Evolutionary conservation across 2,797 vertebrate genomes (phyloP).

Genomic region (Anabacerthia variegaticeps): DNA sequence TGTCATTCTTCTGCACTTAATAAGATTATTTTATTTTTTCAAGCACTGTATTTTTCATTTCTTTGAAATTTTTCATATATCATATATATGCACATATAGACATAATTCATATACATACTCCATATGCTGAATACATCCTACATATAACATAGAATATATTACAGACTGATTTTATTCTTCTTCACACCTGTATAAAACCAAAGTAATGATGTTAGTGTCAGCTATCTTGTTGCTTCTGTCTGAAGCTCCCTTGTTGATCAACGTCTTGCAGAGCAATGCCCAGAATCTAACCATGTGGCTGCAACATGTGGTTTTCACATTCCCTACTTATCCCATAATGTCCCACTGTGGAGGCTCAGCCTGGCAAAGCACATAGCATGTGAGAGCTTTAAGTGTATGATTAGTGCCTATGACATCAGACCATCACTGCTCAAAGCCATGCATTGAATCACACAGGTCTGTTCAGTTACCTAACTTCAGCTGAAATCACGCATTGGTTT

Average conservation of each 20-base stretch:
- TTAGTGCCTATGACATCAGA: conserved; percentile 44
- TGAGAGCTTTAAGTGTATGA: not conserved
- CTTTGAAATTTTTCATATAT: not conserved
- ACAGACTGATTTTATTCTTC: not conserved
- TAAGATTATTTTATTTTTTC: conserved; percentile 19
- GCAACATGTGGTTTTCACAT: conserved; percentile 17
- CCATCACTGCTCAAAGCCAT: not conserved
- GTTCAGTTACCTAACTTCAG: conserved; percentile 1
- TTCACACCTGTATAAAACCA: not conserved
- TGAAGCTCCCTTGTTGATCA: not conserved
- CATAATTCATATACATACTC: not conserved
- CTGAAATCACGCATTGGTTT: conserved; percentile 17
- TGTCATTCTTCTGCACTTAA: not conserved
- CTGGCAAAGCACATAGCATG: not conserved
- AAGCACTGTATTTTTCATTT: conserved; percentile 12
- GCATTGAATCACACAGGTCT: not conserved
- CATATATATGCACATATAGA: not conserved
- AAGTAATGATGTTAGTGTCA: not conserved
- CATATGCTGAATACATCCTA: not conserved
- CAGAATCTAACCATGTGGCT: not conserved
- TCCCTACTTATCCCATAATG: conserved; percentile 20
- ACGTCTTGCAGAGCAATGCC: not conserved
- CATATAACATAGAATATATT: not conserved
- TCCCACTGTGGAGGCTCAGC: not conserved
- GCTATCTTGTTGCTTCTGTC: not conserved